These are phyloP conservation scores for Nasonia giraulti DNA, from an alignment of 1,140 invertebrate genomes.

Conservation along the genomic window DNA sequence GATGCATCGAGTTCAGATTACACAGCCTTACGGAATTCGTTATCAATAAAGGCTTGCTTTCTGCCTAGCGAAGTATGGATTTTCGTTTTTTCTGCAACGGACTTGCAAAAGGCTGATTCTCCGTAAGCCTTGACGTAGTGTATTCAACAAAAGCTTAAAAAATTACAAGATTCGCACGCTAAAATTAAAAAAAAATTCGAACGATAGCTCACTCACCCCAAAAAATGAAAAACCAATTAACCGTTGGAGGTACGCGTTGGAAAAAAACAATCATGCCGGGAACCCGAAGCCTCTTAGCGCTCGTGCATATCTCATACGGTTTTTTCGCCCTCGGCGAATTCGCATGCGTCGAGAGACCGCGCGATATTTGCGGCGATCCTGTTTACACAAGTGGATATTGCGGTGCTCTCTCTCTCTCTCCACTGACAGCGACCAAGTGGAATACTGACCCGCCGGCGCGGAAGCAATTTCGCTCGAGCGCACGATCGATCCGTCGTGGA, in stretches of 20 bases:
- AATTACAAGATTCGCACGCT: too few relatives aligned
- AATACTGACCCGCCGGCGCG: conserved; percentile 51
- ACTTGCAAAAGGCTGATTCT: too few relatives aligned
- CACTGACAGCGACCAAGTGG: conserved; percentile 56
- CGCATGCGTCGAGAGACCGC: conserved; percentile 13
- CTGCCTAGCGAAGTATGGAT: neutral
- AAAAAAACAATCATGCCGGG: neutral
- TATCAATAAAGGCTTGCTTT: neutral
- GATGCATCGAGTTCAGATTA: neutral
- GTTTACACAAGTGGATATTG: conserved; percentile 64
- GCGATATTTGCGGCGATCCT: conserved; percentile 60
- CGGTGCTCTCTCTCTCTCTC: conserved; percentile 14
- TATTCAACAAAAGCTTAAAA: too few relatives aligned
- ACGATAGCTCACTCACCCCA: too few relatives aligned
- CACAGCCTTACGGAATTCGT: neutral
- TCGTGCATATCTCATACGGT: neutral
- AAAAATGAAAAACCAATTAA: neutral
- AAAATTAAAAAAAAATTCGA: too few relatives aligned
- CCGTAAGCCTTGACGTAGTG: too few relatives aligned
- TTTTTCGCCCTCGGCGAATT: conserved; percentile 1
- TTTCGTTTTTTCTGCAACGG: neutral
- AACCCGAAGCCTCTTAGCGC: neutral
- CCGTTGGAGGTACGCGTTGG: too few relatives aligned
- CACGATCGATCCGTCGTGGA: conserved; percentile 15
- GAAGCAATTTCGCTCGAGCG: conserved; percentile 56